A percentile compares a stretch with the other conserved stretches of the same genome.
Conservation (phyloP, 2,797 vertebrate species). For the Neomorphus geoffroyi region DNA sequence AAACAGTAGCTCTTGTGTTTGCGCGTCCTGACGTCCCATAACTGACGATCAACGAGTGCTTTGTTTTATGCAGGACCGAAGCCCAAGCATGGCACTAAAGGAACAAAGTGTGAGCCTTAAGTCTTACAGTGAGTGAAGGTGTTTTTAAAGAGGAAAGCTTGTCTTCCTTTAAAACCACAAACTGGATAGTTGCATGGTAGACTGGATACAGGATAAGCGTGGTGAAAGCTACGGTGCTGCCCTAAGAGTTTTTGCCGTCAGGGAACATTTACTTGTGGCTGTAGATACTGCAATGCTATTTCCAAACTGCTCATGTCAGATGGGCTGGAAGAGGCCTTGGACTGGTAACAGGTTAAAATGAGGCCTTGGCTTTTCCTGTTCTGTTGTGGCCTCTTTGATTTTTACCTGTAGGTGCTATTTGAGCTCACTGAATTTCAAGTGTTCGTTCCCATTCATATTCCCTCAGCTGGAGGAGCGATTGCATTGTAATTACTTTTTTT, state of each 20-base stretch:
- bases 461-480: background rate
- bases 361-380: background rate
- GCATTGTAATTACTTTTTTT: background rate
- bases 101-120: constrained; percentile 44
- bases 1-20: constrained; percentile 14
- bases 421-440: background rate
- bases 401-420: background rate
- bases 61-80: constrained; percentile 11
- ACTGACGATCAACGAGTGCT: constrained; percentile 14
- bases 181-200: constrained; percentile 22
- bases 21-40: constrained; percentile 6
- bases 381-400: background rate
- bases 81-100: constrained; percentile 25
- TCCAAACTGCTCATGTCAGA: background rate
- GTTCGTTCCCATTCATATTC: background rate
- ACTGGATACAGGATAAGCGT: constrained; percentile 27
- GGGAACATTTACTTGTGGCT: constrained; percentile 41
- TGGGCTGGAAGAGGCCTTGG: background rate
- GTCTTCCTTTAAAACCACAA: constrained; percentile 39
- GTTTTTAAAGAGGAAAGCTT: constrained; percentile 36
- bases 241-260: constrained; percentile 24
- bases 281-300: constrained; percentile 34
- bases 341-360: background rate
- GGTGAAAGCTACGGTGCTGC: constrained; percentile 21
- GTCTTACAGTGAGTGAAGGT: constrained; percentile 34